Evolutionary conservation across 2,888 invertebrate genomes (phyloP).

Genomic region (Tupiocoris notatus): DNA sequence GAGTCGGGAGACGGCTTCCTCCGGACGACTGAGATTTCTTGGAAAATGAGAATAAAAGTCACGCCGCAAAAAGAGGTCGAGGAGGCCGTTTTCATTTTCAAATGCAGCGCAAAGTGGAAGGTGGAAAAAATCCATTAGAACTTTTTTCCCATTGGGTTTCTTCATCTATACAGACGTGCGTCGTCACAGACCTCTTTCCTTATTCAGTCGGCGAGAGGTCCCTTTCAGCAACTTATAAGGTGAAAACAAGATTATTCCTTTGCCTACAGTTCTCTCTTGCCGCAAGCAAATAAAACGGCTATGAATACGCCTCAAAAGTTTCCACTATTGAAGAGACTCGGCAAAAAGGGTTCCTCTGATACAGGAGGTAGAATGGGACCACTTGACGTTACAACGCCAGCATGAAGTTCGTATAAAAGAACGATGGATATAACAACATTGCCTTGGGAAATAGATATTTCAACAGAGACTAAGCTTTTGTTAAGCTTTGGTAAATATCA

Average conservation of each 20-base stretch:
- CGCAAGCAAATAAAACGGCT: not conserved
- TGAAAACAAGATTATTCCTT: not conserved
- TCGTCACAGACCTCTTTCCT: not conserved
- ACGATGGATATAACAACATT: too few relatives aligned
- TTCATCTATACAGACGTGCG: not conserved
- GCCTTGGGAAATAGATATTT: too few relatives aligned
- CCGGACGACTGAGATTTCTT: not conserved
- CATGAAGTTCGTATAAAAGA: too few relatives aligned
- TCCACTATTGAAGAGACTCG: too few relatives aligned
- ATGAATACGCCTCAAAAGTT: not conserved
- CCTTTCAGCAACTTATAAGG: not conserved
- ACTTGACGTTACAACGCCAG: too few relatives aligned
- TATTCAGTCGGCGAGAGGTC: not conserved
- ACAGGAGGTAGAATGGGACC: too few relatives aligned
- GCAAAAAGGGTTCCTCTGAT: too few relatives aligned
- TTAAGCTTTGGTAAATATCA: too few relatives aligned
- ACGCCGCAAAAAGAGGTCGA: slow-evolving; percentile 9
- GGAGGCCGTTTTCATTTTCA: slow-evolving; percentile 15
- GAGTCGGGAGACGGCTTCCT: not conserved
- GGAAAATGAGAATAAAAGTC: not conserved
- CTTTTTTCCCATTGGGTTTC: not conserved
- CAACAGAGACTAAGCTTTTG: too few relatives aligned
- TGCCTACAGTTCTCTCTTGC: not conserved
- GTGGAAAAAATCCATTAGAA: not conserved
- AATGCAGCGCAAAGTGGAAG: not conserved